Evolutionary conservation across 1,140 invertebrate genomes (phyloP).

Genomic region (Chrysopa pallens): DNA sequence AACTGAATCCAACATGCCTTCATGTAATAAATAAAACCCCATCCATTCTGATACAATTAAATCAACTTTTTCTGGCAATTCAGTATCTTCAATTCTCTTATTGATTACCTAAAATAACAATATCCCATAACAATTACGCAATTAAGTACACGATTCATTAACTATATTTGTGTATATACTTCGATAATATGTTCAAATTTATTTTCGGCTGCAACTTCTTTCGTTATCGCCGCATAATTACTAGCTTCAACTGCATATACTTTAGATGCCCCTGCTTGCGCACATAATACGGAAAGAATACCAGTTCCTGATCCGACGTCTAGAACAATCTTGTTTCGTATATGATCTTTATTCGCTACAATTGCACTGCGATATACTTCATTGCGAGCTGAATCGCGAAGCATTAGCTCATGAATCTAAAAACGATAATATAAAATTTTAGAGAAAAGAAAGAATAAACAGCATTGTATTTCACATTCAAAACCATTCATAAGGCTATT

Average conservation of each 20-base stretch:
- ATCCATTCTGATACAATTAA: constrained; percentile 99
- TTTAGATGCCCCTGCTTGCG: constrained; percentile 78
- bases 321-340: constrained; percentile 63
- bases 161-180: constrained; percentile 16
- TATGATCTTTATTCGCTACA: constrained; percentile 41
- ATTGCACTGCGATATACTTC: constrained; percentile 70
- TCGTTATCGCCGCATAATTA: constrained; percentile 70
- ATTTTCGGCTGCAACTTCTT: constrained; percentile 66
- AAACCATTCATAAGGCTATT: no score
- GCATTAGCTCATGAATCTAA: constrained; percentile 62
- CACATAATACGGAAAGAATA: constrained; percentile 91
- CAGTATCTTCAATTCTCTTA: constrained; percentile 52
- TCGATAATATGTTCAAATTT: constrained; percentile 32
- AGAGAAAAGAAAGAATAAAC: no score
- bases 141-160: neutral
- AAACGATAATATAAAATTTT: constrained; percentile 7
- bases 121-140: constrained; percentile 1
- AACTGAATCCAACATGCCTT: constrained; percentile 91
- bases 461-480: no score
- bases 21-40: constrained; percentile 97
- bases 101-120: constrained; percentile 36
- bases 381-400: constrained; percentile 63
- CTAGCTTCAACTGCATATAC: constrained; percentile 91
- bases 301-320: constrained; percentile 96
- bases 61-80: constrained; percentile 81